Evolutionary conservation across 2,797 vertebrate species (phyloP).

Genomic region (Syndactyla subalaris): DNA sequence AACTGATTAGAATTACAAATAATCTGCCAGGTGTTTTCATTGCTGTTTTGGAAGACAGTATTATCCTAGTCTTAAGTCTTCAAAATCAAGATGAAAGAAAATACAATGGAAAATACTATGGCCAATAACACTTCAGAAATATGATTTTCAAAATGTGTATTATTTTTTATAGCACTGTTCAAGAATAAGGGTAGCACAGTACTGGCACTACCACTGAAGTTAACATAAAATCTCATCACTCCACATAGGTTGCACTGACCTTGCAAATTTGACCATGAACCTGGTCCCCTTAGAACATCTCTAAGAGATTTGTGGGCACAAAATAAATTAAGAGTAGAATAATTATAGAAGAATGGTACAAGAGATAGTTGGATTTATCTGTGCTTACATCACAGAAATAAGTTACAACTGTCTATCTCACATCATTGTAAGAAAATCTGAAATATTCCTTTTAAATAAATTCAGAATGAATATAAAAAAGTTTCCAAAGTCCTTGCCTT

Average conservation of each 20-base stretch:
- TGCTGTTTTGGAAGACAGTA: conserved; percentile 32
- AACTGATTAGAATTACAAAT: conserved; percentile 72
- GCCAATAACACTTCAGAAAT: not conserved
- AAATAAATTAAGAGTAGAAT: not conserved
- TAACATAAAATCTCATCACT: not conserved
- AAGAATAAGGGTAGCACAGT: not conserved
- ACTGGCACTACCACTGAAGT: not conserved
- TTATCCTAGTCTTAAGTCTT: conserved; percentile 13
- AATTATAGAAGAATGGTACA: not conserved
- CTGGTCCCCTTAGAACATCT: not conserved
- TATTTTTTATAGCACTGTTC: not conserved
- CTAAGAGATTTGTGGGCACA: not conserved
- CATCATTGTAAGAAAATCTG: not conserved
- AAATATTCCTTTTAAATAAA: not conserved
- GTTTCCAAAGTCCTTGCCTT: not conserved
- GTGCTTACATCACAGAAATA: not conserved
- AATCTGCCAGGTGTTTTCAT: conserved; percentile 66
- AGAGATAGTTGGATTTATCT: not conserved
- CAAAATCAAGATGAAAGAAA: conserved; percentile 23
- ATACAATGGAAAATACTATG: not conserved
- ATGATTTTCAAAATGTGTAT: not conserved
- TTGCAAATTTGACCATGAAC: not conserved
- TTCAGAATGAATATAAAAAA: not conserved
- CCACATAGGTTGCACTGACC: not conserved
- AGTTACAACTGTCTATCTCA: not conserved